Base-by-base conservation (phyloP, 2,113 vertebrate genomes). In the Macaca mulatta region DNA sequence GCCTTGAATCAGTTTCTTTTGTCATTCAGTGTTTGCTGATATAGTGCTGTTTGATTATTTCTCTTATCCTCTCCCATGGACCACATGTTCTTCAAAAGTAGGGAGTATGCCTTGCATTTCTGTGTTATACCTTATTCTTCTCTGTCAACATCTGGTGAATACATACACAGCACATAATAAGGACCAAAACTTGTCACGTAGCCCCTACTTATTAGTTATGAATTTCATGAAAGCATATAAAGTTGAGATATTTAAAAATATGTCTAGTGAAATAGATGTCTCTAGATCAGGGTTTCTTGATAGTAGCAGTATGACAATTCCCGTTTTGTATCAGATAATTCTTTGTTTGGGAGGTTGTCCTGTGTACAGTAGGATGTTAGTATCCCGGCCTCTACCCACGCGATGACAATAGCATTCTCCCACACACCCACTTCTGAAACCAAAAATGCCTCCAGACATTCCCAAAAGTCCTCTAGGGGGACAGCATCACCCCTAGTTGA, bases 191-290 rank as follows among this genome's bases (percentile, higher is more conserved):
- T n/a, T 92, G 84, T 5, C 23, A 25, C 7, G 16, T 43, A 92
- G 12, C 50, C 35, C 35, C 27, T 43, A n/a, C 30, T 45, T 74
- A 74, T 43, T 50, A 81, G 72, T 40, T 88, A 55, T 72, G 40
- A 30, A 69, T 79, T 92, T 97, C 30, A 79, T 10, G 50, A 89
- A 52, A 89, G 22, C 16, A 74, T 80, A 79, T 79, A 16, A 84
- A 94, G 45, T 89, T n/a, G 89, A 12, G 64, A 48, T 69, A 52
- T 78, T 93, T 97, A 64, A 72, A 52, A 67, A 77, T 67, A 45
- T 13, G 27, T 50, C 35, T 55, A 77, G 8, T 67, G 17, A 23
- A 22, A 72, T 38, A 93, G 32, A 50, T 52, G 27, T 43, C 57
- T 79, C 16, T 85, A 64, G 64, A 17, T 45, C 3, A 27, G 45